Evolutionary conservation across 2,888 invertebrate genomes (phyloP).

Genomic region (Drosophila paracracens): DNA sequence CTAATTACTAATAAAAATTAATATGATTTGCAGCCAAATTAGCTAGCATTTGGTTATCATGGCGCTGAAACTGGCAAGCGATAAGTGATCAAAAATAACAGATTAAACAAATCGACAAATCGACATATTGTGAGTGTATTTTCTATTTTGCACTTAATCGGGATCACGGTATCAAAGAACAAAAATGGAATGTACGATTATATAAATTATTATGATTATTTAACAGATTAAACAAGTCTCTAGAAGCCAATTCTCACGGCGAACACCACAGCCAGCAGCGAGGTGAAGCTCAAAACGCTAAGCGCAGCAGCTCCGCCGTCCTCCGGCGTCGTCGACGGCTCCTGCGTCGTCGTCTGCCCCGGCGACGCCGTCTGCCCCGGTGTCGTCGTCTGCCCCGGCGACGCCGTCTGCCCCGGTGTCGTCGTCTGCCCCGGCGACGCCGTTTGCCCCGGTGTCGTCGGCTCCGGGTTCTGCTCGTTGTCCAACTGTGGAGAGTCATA

Average conservation of each 20-base stretch:
- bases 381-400: too few relatives aligned
- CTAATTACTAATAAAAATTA: slow-evolving; percentile 23
- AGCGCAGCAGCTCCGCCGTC: slow-evolving; percentile 51
- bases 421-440: too few relatives aligned
- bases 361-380: too few relatives aligned
- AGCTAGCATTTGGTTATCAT: slow-evolving; percentile 2
- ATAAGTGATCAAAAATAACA: slow-evolving; percentile 36
- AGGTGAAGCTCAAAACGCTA: slow-evolving; percentile 52
- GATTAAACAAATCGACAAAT: slow-evolving; percentile 34
- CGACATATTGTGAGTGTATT: slow-evolving; percentile 18
- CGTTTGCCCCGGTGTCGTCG: too few relatives aligned
- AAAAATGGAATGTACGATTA: slow-evolving; percentile 40
- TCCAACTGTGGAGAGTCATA: slow-evolving; percentile 55
- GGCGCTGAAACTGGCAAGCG: slow-evolving; percentile 6
- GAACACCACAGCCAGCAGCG: slow-evolving; percentile 49
- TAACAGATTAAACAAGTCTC: slow-evolving; percentile 7
- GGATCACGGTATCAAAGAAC: slow-evolving; percentile 2
- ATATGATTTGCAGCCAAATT: slow-evolving; percentile 33
- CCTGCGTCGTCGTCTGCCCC: too few relatives aligned
- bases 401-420: too few relatives aligned
- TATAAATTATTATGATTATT: slow-evolving; percentile 47
- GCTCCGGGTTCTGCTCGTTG: slow-evolving; percentile 9
- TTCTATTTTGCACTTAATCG: slow-evolving; percentile 44
- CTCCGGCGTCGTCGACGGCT: neutral
- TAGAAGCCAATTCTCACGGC: slow-evolving; percentile 53